Evolutionary conservation across 1,140 invertebrate species (phyloP).

Genomic region (Pseudomyrmex cubaensis): DNA sequence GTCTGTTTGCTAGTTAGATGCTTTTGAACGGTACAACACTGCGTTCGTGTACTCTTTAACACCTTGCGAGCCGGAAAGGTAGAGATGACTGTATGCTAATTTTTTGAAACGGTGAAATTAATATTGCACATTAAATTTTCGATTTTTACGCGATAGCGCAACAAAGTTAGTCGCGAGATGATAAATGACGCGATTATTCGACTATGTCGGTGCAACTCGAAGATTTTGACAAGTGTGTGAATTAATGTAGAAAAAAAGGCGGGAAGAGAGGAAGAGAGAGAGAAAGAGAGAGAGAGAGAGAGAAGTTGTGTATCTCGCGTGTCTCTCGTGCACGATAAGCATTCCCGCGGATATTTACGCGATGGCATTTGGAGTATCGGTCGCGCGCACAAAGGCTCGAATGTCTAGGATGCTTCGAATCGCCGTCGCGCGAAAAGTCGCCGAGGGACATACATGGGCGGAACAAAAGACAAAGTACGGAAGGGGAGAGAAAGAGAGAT

Average conservation of each 20-base stretch:
- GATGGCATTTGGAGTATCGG: slow-evolving; percentile 66
- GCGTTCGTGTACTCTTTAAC: slow-evolving; percentile 24
- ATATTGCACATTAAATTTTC: neutral
- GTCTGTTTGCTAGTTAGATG: slow-evolving; percentile 18
- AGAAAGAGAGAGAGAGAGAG: no score
- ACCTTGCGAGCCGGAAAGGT: neutral
- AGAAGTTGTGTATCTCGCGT: neutral
- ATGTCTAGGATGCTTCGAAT: slow-evolving; percentile 74
- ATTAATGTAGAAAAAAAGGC: slow-evolving; percentile 1
- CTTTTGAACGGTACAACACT: slow-evolving; percentile 11
- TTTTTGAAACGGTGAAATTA: no score
- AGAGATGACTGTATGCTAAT: no score
- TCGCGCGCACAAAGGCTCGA: slow-evolving; percentile 72
- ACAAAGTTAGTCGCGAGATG: no score
- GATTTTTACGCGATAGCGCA: no score
- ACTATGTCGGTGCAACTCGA: neutral
- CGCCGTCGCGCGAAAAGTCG: slow-evolving; percentile 59
- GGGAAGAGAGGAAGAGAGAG: no score
- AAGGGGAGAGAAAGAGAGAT: no score
- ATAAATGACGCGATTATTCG: no score
- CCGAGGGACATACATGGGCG: no score
- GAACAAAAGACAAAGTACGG: no score
- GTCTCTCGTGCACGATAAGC: slow-evolving; percentile 49
- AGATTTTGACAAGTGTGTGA: slow-evolving; percentile 51
- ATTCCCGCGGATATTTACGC: slow-evolving; percentile 59